Percentiles rank a stretch among this genome's conserved stretches.
These are phyloP conservation scores for Corydoras maculifer DNA, from an alignment of 2,113 vertebrate species.

Conservation along the genomic window DNA sequence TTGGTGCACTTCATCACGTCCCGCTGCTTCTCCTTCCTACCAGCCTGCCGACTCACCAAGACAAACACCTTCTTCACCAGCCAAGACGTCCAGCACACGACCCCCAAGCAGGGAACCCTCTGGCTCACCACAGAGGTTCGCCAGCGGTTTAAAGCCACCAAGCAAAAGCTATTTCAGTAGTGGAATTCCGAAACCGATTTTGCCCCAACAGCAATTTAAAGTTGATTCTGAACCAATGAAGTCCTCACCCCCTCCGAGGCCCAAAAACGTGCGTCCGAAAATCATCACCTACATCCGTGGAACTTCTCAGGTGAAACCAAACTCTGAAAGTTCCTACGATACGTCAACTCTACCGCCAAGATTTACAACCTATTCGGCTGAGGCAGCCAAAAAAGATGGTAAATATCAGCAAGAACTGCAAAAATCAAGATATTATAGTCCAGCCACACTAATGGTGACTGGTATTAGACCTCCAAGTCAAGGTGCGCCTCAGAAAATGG, in stretches of 20 bases:
- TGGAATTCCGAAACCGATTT: constrained; percentile 76
- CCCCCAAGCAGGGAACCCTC: constrained; percentile 48
- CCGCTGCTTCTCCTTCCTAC: constrained; percentile 47
- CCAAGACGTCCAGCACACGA: constrained; percentile 34
- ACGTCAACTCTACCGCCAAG: constrained; percentile 58
- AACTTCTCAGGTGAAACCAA: constrained; percentile 67
- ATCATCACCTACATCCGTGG: constrained; percentile 93
- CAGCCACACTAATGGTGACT: constrained; percentile 45
- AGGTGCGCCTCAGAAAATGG: constrained; percentile 46
- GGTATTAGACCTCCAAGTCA: constrained; percentile 69
- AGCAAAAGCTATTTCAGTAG: constrained; percentile 68
- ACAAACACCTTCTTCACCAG: constrained; percentile 42
- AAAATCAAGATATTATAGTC: constrained; percentile 47
- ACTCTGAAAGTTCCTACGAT: constrained; percentile 55
- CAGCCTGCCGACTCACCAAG: constrained; percentile 57
- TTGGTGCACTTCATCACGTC: too few species aligned
- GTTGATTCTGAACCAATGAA: constrained; percentile 64
- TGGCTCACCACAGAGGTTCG: constrained; percentile 57
- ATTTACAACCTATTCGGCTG: constrained; percentile 47
- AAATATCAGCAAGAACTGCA: constrained; percentile 68
- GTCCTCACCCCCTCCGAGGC: constrained; percentile 65
- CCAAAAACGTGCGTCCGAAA: constrained; percentile 86
- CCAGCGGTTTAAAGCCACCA: constrained; percentile 63
- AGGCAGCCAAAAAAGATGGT: too few species aligned
- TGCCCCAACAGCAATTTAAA: constrained; percentile 49